Percentiles rank a stretch among this genome's conserved stretches.
Conservation (phyloP, 1,140 invertebrate genomes). For the Scaptodrosophila lebanonensis region DNA sequence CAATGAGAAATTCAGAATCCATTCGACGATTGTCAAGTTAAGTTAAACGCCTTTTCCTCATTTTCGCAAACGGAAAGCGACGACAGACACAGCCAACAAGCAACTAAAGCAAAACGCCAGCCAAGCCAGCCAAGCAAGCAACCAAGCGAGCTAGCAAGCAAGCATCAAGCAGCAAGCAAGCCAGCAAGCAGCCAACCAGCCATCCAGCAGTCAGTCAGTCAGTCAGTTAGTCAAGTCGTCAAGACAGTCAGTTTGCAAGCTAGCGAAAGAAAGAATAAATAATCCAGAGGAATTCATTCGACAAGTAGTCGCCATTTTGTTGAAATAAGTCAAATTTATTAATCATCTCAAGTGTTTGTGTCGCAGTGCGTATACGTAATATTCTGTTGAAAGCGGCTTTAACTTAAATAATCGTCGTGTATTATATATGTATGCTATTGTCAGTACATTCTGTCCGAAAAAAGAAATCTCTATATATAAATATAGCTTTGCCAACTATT, state of each 20-base stretch:
- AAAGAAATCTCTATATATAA: background rate
- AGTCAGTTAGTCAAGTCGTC: too few species aligned
- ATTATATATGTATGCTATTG: constrained; percentile 2
- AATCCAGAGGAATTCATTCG: background rate
- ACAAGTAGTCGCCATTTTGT: constrained; percentile 19
- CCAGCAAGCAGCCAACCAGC: background rate
- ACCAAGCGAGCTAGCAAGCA: too few species aligned
- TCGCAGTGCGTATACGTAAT: constrained; percentile 15
- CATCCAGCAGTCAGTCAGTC: background rate
- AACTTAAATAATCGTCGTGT: background rate
- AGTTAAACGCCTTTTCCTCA: constrained; percentile 66
- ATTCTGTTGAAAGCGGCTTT: constrained; percentile 4
- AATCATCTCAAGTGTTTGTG: background rate
- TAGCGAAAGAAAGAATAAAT: background rate
- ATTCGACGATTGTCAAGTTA: constrained; percentile 72
- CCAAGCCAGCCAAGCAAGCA: constrained; percentile 7
- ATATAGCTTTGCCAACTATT: background rate
- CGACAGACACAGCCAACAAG: constrained; percentile 32
- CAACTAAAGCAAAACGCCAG: constrained; percentile 22
- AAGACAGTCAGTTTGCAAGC: too few species aligned
- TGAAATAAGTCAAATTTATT: background rate
- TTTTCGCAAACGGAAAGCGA: constrained; percentile 56
- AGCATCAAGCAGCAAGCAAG: too few species aligned
- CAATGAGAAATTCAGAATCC: constrained; percentile 75
- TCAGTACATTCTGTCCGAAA: constrained; percentile 23